Evolutionary conservation across 2,797 vertebrate species (phyloP).

Genomic region (Masticophis lateralis): DNA sequence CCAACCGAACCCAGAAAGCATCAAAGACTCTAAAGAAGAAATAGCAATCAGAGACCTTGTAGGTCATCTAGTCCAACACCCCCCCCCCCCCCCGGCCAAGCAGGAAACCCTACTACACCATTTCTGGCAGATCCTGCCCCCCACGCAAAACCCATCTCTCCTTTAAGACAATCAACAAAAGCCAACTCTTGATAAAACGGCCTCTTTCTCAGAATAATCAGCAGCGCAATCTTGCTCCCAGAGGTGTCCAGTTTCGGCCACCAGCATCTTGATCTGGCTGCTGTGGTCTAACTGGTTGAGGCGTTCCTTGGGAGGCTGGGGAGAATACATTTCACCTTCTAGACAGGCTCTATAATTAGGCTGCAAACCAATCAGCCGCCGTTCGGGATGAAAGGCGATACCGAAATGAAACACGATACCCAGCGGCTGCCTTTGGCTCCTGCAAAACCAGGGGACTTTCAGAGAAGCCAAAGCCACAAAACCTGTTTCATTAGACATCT

Average conservation of each 20-base stretch:
- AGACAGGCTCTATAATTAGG: conserved; percentile 14
- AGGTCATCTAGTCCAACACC: no score
- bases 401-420: background rate
- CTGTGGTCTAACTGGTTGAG: background rate
- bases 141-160: background rate
- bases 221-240: background rate
- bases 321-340: background rate
- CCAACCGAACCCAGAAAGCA: no score
- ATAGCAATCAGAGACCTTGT: no score
- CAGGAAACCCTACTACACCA: no score
- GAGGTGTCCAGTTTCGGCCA: background rate
- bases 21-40: no score
- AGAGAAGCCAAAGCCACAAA: background rate
- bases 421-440: background rate
- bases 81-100: no score
- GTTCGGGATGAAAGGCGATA: background rate
- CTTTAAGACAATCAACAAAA: background rate
- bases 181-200: background rate
- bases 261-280: background rate
- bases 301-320: background rate
- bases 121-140: background rate
- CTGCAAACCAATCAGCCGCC: background rate
- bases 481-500: background rate
- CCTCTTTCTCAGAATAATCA: background rate
- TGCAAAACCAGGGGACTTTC: background rate